These are phyloP conservation scores for Sebastes oblongus DNA, from an alignment of 2,797 vertebrate genomes.

Conservation along the genomic window DNA sequence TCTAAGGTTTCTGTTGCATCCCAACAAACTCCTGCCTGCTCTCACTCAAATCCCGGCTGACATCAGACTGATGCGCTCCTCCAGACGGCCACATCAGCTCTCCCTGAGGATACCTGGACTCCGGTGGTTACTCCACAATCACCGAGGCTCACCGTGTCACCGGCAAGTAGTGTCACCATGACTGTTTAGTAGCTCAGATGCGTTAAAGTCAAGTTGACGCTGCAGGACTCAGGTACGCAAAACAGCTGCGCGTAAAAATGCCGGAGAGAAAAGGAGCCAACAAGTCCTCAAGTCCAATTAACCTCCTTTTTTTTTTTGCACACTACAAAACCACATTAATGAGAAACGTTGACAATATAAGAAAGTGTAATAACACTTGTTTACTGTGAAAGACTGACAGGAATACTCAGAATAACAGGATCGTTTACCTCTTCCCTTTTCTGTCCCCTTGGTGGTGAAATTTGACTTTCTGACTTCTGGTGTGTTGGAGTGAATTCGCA, in stretches of 20 bases:
- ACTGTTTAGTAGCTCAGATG: neutral
- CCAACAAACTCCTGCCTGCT: constrained; percentile 65
- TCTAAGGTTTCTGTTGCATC: constrained; percentile 64
- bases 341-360: neutral
- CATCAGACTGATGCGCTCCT: constrained; percentile 71
- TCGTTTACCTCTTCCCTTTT: neutral
- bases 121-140: constrained; percentile 50
- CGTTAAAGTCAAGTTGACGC: constrained; percentile 36
- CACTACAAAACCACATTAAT: neutral
- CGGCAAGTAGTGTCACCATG: constrained; percentile 14
- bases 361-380: neutral
- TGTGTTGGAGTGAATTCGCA: constrained; percentile 42
- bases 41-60: constrained; percentile 66
- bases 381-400: neutral
- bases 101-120: constrained; percentile 52
- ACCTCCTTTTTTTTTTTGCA: constrained; percentile 1
- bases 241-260: constrained; percentile 41
- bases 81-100: constrained; percentile 55
- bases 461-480: constrained; percentile 78
- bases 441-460: constrained; percentile 44
- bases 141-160: constrained; percentile 32
- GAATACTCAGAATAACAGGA: neutral
- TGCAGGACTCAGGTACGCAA: constrained; percentile 54
- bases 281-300: constrained; percentile 67
- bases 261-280: constrained; percentile 38